Percentiles rank a stretch among this genome's conserved stretches.
Conservation (phyloP, 1,140 invertebrate species). For the Leptinotarsa undecemlineata region DNA sequence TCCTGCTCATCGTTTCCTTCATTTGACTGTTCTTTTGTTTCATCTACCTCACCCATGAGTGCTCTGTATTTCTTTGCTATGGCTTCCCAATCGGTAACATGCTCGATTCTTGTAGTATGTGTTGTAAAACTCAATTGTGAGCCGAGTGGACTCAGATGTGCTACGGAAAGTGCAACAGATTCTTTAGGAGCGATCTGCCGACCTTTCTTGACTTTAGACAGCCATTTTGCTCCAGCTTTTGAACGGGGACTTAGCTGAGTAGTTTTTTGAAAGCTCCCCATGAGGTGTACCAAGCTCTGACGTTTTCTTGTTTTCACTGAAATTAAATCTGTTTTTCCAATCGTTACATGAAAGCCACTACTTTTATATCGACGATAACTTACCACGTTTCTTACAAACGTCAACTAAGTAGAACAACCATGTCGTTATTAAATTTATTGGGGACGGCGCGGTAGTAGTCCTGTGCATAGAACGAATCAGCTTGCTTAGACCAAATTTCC, state of each 20-base stretch:
- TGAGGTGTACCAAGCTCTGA: constrained; percentile 78
- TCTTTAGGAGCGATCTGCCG: constrained; percentile 77
- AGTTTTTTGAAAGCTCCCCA: constrained; percentile 72
- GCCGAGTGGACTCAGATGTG: constrained; percentile 77
- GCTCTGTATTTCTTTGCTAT: constrained; percentile 89
- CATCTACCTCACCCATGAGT: constrained; percentile 70
- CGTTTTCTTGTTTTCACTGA: constrained; percentile 65
- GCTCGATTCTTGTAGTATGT: constrained; percentile 75
- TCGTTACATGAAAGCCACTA: constrained; percentile 10
- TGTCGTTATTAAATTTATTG: constrained; percentile 93
- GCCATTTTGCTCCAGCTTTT: constrained; percentile 83
- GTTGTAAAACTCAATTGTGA: constrained; percentile 78
- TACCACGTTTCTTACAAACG: constrained; percentile 76
- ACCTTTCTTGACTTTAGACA: constrained; percentile 81
- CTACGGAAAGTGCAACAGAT: constrained; percentile 74
- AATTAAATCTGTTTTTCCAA: constrained; percentile 38
- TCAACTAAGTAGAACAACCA: constrained; percentile 84
- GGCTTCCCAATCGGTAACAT: constrained; percentile 87
- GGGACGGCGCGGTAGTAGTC: constrained; percentile 94
- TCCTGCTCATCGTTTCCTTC: constrained; percentile 60
- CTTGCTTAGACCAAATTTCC: constrained; percentile 99
- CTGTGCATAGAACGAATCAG: constrained; percentile 98
- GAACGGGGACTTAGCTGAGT: constrained; percentile 73
- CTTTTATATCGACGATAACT: constrained; percentile 21
- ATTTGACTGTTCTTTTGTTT: constrained; percentile 59